Conservation (phyloP, 2,888 invertebrate species). For the Xanthorhoe spadicearia region DNA sequence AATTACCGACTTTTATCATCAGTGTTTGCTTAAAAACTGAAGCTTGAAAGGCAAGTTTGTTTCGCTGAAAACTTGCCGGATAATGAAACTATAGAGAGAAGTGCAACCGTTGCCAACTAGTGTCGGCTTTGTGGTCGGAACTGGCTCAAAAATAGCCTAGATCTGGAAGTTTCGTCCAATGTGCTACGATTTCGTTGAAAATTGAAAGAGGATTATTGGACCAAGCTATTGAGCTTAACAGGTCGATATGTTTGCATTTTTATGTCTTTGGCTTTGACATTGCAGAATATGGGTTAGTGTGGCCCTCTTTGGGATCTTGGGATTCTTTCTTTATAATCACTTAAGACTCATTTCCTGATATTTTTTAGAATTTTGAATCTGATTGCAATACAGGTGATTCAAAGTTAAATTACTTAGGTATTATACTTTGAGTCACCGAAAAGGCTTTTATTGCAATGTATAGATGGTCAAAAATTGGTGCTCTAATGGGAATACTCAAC, state of each 20-base stretch:
- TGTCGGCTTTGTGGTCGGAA: slow-evolving; percentile 23
- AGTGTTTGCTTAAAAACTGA: background rate
- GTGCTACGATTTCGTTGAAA: slow-evolving; percentile 12
- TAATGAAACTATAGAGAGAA: slow-evolving; percentile 24
- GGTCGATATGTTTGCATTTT: background rate
- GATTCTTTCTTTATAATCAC: no score
- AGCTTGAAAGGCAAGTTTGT: slow-evolving; percentile 9
- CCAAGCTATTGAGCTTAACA: background rate
- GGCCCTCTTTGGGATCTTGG: no score
- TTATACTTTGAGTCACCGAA: no score
- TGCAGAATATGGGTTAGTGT: background rate
- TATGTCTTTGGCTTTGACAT: background rate
- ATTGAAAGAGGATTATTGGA: background rate
- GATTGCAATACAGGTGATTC: no score
- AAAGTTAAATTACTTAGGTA: no score
- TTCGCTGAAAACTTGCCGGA: slow-evolving; percentile 12
- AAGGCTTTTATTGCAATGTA: no score
- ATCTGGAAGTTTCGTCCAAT: slow-evolving; percentile 17
- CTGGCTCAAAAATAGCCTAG: slow-evolving; percentile 15
- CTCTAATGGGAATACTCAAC: no score
- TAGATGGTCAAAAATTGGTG: no score
- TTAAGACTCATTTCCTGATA: no score
- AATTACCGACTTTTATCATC: background rate
- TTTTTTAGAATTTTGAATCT: no score
- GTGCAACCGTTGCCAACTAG: slow-evolving; percentile 20